phyloP scores from a whole-genome alignment of 2,888 invertebrate species.

The Zele albiditarsus region DNA sequence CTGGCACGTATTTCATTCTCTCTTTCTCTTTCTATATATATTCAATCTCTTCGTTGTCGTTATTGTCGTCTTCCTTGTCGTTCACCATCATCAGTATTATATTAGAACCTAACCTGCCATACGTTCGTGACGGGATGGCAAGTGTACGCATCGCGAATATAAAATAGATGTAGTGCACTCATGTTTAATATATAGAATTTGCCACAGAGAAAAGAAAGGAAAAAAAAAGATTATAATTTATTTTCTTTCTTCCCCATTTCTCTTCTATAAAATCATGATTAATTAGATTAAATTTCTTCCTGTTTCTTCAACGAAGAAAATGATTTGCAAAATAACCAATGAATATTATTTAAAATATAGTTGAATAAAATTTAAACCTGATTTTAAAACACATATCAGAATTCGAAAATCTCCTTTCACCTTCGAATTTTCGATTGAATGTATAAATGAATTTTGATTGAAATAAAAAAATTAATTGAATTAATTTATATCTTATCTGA shows the following conservation, averaged over 20 bases:
- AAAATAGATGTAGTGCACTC: conserved; percentile 11
- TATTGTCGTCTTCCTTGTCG: neutral
- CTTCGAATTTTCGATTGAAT: too few species aligned
- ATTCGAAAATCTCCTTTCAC: too few species aligned
- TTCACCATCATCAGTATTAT: neutral
- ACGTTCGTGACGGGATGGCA: conserved; percentile 12
- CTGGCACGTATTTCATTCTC: conserved; percentile 25
- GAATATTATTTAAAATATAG: too few species aligned
- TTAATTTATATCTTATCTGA: too few species aligned
- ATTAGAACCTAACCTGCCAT: conserved; percentile 8
- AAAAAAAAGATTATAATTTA: neutral
- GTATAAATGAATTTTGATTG: too few species aligned
- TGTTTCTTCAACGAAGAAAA: conserved; percentile 4
- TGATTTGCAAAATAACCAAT: too few species aligned
- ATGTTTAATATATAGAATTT: conserved; percentile 24
- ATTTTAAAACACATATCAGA: too few species aligned
- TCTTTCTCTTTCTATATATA: conserved; percentile 10
- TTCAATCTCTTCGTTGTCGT: neutral
- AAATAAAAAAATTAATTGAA: too few species aligned
- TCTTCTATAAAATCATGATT: neutral
- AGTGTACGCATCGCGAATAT: conserved; percentile 12
- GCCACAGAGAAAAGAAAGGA: neutral
- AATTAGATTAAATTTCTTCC: neutral
- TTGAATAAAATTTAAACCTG: too few species aligned
- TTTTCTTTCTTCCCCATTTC: neutral